Evolutionary conservation across 2,797 vertebrate genomes (phyloP).

Genomic region (Esox masquinongy): DNA sequence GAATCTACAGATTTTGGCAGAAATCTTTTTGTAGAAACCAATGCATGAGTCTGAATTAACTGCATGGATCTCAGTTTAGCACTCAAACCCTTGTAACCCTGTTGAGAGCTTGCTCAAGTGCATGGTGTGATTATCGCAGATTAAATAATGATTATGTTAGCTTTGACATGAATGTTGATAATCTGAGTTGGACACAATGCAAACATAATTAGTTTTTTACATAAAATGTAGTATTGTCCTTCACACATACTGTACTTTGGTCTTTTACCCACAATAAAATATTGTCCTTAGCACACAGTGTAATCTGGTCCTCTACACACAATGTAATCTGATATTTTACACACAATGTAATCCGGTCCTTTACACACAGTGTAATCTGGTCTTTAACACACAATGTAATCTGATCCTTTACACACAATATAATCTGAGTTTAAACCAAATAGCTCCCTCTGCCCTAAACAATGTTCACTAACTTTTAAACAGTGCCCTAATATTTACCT

Average conservation of each 20-base stretch:
- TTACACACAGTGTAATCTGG: too few species aligned
- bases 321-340: too few species aligned
- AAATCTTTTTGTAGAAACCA: not conserved
- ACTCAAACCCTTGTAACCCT: not conserved
- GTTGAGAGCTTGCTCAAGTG: not conserved
- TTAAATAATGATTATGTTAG: not conserved
- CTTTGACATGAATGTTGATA: not conserved
- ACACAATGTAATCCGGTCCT: too few species aligned
- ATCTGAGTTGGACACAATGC: not conserved
- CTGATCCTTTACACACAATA: too few species aligned
- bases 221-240: not conserved
- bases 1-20: not conserved
- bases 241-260: too few species aligned
- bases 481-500: not conserved
- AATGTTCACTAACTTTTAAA: not conserved
- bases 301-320: too few species aligned
- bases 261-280: too few species aligned
- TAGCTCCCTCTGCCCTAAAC: not conserved
- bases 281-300: too few species aligned
- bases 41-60: not conserved
- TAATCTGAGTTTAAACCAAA: not conserved
- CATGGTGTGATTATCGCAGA: not conserved
- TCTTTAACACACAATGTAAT: too few species aligned
- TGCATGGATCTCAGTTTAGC: not conserved
- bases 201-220: not conserved